These are phyloP conservation scores for Amia ocellicauda DNA, from an alignment of 2,113 vertebrate genomes.

Conservation along the genomic window DNA sequence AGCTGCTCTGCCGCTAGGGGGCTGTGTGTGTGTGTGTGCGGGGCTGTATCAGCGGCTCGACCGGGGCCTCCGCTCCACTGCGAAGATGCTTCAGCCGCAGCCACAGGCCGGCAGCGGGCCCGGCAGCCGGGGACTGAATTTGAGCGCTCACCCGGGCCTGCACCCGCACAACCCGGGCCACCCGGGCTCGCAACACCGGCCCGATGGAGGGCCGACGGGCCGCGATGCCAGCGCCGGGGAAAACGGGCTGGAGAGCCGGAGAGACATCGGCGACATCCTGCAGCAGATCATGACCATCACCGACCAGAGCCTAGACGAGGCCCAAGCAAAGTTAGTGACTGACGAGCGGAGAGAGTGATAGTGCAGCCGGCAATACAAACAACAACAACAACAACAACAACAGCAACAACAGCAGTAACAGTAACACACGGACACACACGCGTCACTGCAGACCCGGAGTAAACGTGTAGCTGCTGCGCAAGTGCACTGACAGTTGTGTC, in stretches of 20 bases:
- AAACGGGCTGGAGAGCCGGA: conserved; percentile 82
- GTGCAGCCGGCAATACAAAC: too few relatives aligned
- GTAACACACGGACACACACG: too few relatives aligned
- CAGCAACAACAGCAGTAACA: too few relatives aligned
- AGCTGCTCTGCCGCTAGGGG: too few relatives aligned
- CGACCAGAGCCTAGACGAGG: conserved; percentile 98
- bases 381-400: too few relatives aligned
- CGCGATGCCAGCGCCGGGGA: conserved; percentile 90
- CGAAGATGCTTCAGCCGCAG: conserved; percentile 72
- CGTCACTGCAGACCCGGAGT: too few relatives aligned
- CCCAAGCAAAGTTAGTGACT: conserved; percentile 86
- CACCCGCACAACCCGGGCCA: conserved; percentile 60
- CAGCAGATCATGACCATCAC: conserved; percentile 99
- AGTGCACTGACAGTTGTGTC: too few relatives aligned
- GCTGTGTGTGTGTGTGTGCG: too few relatives aligned
- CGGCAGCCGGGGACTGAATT: conserved; percentile 64
- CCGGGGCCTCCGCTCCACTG: conserved; percentile 40
- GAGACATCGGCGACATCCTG: conserved; percentile 94
- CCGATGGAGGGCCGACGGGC: conserved; percentile 72
- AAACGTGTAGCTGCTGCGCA: too few relatives aligned
- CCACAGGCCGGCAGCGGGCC: conserved; percentile 69
- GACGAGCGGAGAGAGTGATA: neutral
- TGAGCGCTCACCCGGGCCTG: conserved; percentile 65
- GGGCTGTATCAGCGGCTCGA: conserved; percentile 19
- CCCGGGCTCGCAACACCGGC: conserved; percentile 54